Percentiles rank a stretch among this genome's conserved stretches.
phyloP scores from a whole-genome alignment of 2,113 vertebrate species.

The Gymnocephalus cernua region DNA sequence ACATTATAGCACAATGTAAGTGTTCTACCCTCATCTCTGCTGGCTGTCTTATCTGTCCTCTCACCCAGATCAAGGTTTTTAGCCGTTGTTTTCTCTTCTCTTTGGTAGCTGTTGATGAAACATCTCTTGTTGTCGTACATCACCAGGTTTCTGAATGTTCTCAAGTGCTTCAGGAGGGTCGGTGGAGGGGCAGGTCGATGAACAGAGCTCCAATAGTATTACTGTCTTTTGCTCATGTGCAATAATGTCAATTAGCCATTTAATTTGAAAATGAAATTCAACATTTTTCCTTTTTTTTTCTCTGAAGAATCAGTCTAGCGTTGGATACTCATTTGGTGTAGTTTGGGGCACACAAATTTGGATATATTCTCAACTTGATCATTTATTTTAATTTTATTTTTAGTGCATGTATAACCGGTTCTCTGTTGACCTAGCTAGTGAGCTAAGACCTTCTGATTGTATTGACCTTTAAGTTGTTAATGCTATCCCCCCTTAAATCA shows the following conservation, averaged over 20 bases:
- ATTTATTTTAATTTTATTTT: slow-evolving; percentile 44
- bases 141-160: slow-evolving; percentile 74
- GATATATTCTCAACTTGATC: slow-evolving; percentile 59
- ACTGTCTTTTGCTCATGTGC: slow-evolving; percentile 83
- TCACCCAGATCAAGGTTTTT: slow-evolving; percentile 32
- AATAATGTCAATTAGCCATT: slow-evolving; percentile 83
- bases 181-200: slow-evolving; percentile 37
- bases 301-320: slow-evolving; percentile 57
- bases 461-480: slow-evolving; percentile 73
- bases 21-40: slow-evolving; percentile 67
- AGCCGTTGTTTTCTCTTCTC: background rate
- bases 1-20: slow-evolving; percentile 81
- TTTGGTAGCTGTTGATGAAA: slow-evolving; percentile 51
- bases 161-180: slow-evolving; percentile 69
- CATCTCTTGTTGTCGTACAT: slow-evolving; percentile 38
- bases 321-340: slow-evolving; percentile 44
- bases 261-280: slow-evolving; percentile 75
- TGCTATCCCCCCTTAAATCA: slow-evolving; percentile 72
- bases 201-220: slow-evolving; percentile 79
- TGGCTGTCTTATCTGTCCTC: slow-evolving; percentile 50
- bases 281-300: slow-evolving; percentile 11
- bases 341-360: slow-evolving; percentile 62
- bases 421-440: slow-evolving; percentile 78
- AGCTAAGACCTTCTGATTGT: slow-evolving; percentile 84
- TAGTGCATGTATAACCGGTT: slow-evolving; percentile 78